Evolutionary conservation across 2,888 invertebrate species (phyloP).

Genomic region (Salpingus planirostris): DNA sequence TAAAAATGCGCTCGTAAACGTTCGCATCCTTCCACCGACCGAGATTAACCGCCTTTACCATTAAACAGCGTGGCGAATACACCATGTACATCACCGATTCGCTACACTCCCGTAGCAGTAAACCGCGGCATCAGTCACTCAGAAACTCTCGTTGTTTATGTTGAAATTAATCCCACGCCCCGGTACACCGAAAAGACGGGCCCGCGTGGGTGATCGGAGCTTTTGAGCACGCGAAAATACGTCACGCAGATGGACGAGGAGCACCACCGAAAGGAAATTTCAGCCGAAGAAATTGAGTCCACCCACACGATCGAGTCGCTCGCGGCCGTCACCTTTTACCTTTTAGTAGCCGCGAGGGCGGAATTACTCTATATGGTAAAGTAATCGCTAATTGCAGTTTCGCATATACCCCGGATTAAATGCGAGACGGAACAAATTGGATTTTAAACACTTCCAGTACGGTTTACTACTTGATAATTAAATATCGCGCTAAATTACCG

Average conservation of each 20-base stretch:
- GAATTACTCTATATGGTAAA: too few relatives aligned
- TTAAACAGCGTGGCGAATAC: conserved; percentile 1
- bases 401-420: conserved; percentile 21
- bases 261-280: too few relatives aligned
- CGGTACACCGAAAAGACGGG: too few relatives aligned
- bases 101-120: not conserved
- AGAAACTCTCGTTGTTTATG: conserved; percentile 26
- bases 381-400: conserved; percentile 23
- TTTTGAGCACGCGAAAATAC: too few relatives aligned
- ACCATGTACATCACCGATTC: not conserved
- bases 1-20: not conserved
- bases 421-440: conserved; percentile 22
- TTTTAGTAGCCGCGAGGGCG: too few relatives aligned
- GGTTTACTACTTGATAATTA: too few relatives aligned
- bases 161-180: conserved; percentile 28
- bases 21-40: conserved; percentile 1
- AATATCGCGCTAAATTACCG: too few relatives aligned
- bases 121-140: conserved; percentile 17
- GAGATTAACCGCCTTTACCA: conserved; percentile 1
- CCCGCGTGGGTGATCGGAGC: too few relatives aligned
- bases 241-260: too few relatives aligned
- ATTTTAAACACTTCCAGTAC: conserved; percentile 21
- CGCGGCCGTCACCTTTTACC: too few relatives aligned
- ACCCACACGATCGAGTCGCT: too few relatives aligned
- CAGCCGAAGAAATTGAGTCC: too few relatives aligned